Percentiles rank a stretch among this genome's conserved stretches.
Conservation (phyloP, 2,888 invertebrate genomes). For the Eilema sororculum region DNA sequence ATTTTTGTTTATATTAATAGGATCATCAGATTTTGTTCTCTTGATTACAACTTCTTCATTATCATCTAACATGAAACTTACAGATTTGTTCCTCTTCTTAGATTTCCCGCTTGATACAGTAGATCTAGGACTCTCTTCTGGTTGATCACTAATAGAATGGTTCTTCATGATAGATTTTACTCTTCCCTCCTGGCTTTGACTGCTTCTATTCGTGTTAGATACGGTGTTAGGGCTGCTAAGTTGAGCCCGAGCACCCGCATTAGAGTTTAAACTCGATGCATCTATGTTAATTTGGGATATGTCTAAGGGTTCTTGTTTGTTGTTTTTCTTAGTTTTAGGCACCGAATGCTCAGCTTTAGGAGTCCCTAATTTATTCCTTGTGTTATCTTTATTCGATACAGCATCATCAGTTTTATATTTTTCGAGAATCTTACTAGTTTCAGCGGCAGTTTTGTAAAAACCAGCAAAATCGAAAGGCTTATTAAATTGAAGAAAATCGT, state of each 20-base stretch:
- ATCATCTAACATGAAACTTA: slow-evolving; percentile 78
- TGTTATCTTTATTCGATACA: slow-evolving; percentile 41
- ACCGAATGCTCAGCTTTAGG: slow-evolving; percentile 53
- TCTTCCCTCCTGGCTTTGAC: slow-evolving; percentile 37
- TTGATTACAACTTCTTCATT: slow-evolving; percentile 67
- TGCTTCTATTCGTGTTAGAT: slow-evolving; percentile 60
- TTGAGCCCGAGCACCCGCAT: slow-evolving; percentile 40
- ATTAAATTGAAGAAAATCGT: slow-evolving; percentile 16
- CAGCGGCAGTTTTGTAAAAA: slow-evolving; percentile 68
- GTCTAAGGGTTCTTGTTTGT: slow-evolving; percentile 53
- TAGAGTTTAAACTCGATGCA: slow-evolving; percentile 50
- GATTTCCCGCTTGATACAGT: slow-evolving; percentile 52
- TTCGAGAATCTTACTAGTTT: slow-evolving; percentile 58
- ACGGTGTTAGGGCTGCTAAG: slow-evolving; percentile 53
- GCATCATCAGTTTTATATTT: slow-evolving; percentile 46
- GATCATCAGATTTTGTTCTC: slow-evolving; percentile 71
- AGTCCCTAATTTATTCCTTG: slow-evolving; percentile 40
- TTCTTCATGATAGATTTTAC: slow-evolving; percentile 74
- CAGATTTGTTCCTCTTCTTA: slow-evolving; percentile 79
- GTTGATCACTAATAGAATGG: slow-evolving; percentile 46
- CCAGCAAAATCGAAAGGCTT: slow-evolving; percentile 64
- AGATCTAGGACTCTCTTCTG: slow-evolving; percentile 47
- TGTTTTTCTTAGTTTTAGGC: slow-evolving; percentile 61
- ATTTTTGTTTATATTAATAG: slow-evolving; percentile 41
- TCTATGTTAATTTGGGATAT: slow-evolving; percentile 61